Evolutionary conservation across 2,113 vertebrate genomes (phyloP), one percentile per base, ranked within the genome.

Genomic region (Marmota monax): DNA sequence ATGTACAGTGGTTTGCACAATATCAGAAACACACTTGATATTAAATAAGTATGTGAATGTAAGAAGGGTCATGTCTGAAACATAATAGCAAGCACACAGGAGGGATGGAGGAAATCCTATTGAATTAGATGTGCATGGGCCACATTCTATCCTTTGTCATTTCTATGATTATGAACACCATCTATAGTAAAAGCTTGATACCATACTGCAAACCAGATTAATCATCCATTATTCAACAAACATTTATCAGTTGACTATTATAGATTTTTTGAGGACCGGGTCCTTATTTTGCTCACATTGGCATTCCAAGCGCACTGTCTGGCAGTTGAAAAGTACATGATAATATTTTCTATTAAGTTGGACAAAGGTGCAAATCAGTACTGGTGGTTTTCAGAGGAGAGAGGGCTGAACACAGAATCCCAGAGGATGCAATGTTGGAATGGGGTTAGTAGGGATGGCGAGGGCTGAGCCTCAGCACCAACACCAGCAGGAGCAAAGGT

Each of bases 171-270:
- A 70, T 89, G 51, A 94, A 86, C 76, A 73, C 10, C 11, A 22
- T 18, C 37, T 65, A 13, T 92, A 85, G 17, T 69, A 56, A 96
- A 74, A 86, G 5, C 45, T 65, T 73, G 32, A 51, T 23, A 48
- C 27, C 29, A 74, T 78, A 65, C 29, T 92, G 61, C 23, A 67
- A 73, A 93, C 18, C 18, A n/a, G 76, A 89, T 70, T 72, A 89
- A 73, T 77, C 34, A 74, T 69, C 87, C n/a, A 48, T 87, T 84
- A 87, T 56, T 92, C 73, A 92, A 67, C 25, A 78, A 58, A 80
- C 32, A 58, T 70, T 90, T 69, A 84, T 90, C 61, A 56, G 7
- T 85, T 45, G 77, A 70, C 72, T 73, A n/a, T 45, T 73, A 42
- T 29, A 58, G 7, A 13, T 18, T 78, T 95, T 93, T 69, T 48